Base-by-base conservation (phyloP, 1,140 invertebrate species). In the Palaemon carinicauda region DNA sequence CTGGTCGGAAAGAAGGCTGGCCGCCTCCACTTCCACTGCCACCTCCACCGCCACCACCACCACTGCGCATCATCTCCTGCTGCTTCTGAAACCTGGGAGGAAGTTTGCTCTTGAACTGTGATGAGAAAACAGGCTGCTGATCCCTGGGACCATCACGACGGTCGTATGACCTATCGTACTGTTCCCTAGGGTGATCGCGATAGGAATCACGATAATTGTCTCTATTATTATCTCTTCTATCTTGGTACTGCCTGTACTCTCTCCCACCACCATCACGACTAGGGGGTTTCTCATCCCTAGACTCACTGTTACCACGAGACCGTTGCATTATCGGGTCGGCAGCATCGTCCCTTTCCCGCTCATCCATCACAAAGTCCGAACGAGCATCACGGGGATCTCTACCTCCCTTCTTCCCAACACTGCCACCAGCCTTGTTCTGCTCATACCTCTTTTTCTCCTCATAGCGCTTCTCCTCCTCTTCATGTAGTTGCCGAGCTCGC, bases 41-140 rank as follows among this genome's bases (percentile, higher is more conserved):
- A 71, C 56, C 56, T 4, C 56, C 24, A 60, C 19, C 24, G 17
- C 24, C 24, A 5, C 56, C 56, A n/a, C 31, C 50, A 17, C 78
- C 78, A 15, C 41, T 74, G 73, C 50, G 82, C 54, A 65, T 74
- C 71, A 84, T 77, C 29, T 84, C 82, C 65, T 89, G 88, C 74
- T 89, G 88, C 29, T 87, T 85, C 75, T 87, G 89, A 56, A 89
- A 87, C 33, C 89, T 80, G 2, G 89, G 89, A 51, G 89, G 89
- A 24, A 89, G 60, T 65, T 89, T 89, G 80, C 80, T 89, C 71
- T 89, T 89, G 87, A 84, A 88, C 41, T 87, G 85, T 31, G 87
- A 80, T 12, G 87, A 88, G 41, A 88, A 88, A 3, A 85, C 87
- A 41, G 81, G 87, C 33, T 88, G 87, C 51, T 88, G 87, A 33